A percentile compares a stretch with the other conserved stretches of the same genome.
Evolutionary conservation across 1,140 invertebrate genomes (phyloP).

Genomic region (Bombyx mori): ASM3026992v2 NC_085122.1:10391501-10392000

Average conservation of each 20-base stretch:
- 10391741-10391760: constrained; percentile 24
- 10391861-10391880: constrained; percentile 7
- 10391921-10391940: constrained; percentile 5
- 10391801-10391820: constrained; percentile 17
- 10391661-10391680: constrained; percentile 29
- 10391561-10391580: constrained; percentile 22
- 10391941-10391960: constrained; percentile 12
- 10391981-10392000: neutral
- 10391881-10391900: constrained; percentile 7
- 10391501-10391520: constrained; percentile 18
- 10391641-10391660: constrained; percentile 19
- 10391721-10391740: constrained; percentile 18
- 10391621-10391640: constrained; percentile 21
- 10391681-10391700: constrained; percentile 14
- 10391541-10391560: constrained; percentile 24
- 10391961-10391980: constrained; percentile 9
- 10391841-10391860: constrained; percentile 13
- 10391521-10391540: constrained; percentile 15
- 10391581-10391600: constrained; percentile 13
- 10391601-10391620: constrained; percentile 17
- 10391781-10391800: constrained; percentile 18
- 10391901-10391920: constrained; percentile 4
- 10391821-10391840: constrained; percentile 14
- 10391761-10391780: constrained; percentile 18
- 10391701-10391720: constrained; percentile 19